Percentiles rank a stretch among this genome's conserved stretches.
Evolutionary conservation across 2,888 invertebrate species (phyloP).

Genomic region (Acleris cristana): DNA sequence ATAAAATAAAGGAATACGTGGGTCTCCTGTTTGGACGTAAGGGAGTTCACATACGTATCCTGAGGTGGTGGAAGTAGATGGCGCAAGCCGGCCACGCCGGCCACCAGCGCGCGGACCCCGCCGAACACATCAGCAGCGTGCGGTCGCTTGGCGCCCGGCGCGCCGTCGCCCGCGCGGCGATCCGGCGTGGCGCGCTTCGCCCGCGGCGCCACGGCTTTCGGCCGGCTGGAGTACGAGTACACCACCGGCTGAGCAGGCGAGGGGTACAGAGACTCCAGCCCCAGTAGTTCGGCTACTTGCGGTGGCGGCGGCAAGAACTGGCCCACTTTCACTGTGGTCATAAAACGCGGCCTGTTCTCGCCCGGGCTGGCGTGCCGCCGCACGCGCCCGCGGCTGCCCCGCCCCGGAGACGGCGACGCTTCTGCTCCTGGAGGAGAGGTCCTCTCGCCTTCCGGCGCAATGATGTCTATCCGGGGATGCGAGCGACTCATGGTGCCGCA

Average conservation of each 20-base stretch:
- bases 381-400: slow-evolving; percentile 45
- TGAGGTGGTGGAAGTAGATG: slow-evolving; percentile 45
- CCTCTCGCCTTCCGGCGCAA: slow-evolving; percentile 48
- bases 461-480: slow-evolving; percentile 60
- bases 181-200: slow-evolving; percentile 48
- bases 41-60: slow-evolving; percentile 13
- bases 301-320: slow-evolving; percentile 91
- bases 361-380: slow-evolving; percentile 42
- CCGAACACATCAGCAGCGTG: slow-evolving; percentile 43
- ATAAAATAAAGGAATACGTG: too few species aligned
- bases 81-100: slow-evolving; percentile 62
- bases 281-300: slow-evolving; percentile 86
- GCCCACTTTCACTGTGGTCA: slow-evolving; percentile 92
- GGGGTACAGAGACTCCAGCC: slow-evolving; percentile 76
- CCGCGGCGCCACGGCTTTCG: slow-evolving; percentile 76
- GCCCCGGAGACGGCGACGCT: slow-evolving; percentile 54
- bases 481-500: slow-evolving; percentile 54
- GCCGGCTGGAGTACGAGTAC: slow-evolving; percentile 87
- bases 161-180: slow-evolving; percentile 41
- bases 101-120: slow-evolving; percentile 63
- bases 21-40: too few species aligned
- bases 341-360: slow-evolving; percentile 85
- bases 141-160: slow-evolving; percentile 39
- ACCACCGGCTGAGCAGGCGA: slow-evolving; percentile 66
- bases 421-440: slow-evolving; percentile 49